Evolutionary conservation across 2,797 vertebrate genomes (phyloP).

Genomic region (Diglossa cyanea): DNA sequence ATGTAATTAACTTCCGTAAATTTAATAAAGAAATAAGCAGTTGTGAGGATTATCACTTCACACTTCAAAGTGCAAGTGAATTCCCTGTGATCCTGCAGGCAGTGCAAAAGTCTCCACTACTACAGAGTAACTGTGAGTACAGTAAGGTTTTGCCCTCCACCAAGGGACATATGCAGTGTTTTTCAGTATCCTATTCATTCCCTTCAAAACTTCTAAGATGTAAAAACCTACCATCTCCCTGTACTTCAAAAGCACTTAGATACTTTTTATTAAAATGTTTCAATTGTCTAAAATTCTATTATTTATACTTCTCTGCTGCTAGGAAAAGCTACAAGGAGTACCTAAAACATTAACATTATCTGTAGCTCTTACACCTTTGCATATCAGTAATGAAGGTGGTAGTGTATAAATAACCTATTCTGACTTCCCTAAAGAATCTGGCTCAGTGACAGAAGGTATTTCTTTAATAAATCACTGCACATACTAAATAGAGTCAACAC

Average conservation of each 20-base stretch:
- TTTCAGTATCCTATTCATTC: background rate
- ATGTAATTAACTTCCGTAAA: conserved; percentile 68
- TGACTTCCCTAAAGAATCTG: background rate
- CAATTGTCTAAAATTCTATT: background rate
- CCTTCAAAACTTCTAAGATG: background rate
- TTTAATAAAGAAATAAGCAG: conserved; percentile 59
- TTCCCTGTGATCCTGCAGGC: background rate
- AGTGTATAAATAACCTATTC: background rate
- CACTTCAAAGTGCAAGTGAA: conserved; percentile 54
- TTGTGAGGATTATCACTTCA: conserved; percentile 65
- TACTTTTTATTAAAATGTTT: background rate
- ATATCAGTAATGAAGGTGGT: background rate
- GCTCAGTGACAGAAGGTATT: background rate
- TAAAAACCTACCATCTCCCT: background rate
- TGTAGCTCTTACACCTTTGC: background rate
- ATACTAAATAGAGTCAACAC: background rate
- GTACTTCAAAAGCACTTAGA: background rate
- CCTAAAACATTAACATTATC: background rate
- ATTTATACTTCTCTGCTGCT: background rate
- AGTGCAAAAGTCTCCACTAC: background rate
- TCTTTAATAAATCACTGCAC: background rate
- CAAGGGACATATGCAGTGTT: background rate
- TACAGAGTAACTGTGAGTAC: background rate
- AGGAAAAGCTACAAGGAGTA: background rate
- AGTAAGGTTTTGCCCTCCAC: background rate